phyloP scores from a whole-genome alignment of 1,140 invertebrate species.

The Tetranychus cinnabarinus region DNA sequence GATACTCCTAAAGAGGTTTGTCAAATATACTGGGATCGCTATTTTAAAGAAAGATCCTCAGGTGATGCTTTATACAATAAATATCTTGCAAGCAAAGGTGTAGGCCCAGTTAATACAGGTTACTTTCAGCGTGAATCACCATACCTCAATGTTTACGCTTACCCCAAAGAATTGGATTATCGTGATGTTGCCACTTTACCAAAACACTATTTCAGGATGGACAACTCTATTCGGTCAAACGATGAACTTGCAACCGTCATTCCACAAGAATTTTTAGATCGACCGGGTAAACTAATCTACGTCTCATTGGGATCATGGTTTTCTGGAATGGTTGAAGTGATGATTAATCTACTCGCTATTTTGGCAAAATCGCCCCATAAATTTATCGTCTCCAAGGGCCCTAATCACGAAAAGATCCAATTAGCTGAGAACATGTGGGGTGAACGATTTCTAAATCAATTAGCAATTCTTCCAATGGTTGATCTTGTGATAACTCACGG shows the following conservation, averaged over 20 bases:
- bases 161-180: slow-evolving; percentile 4
- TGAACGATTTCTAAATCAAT: neutral
- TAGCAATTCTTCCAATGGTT: neutral
- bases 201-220: neutral
- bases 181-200: neutral
- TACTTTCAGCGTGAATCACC: neutral
- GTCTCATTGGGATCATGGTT: slow-evolving; percentile 8
- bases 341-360: neutral
- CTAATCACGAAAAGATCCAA: neutral
- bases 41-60: neutral
- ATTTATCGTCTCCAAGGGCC: neutral
- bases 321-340: slow-evolving; percentile 11
- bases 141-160: slow-evolving; percentile 2
- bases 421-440: neutral
- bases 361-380: neutral
- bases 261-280: neutral
- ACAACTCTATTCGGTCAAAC: neutral
- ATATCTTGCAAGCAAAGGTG: neutral
- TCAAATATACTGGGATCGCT: neutral
- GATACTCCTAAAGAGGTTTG: neutral
- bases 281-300: slow-evolving; percentile 4
- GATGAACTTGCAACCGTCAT: neutral
- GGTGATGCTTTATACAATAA: neutral
- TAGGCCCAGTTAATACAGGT: neutral
- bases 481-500: neutral